Evolutionary conservation across 2,113 vertebrate species (phyloP).

Genomic region (Phylloscopus trochiloides): DNA sequence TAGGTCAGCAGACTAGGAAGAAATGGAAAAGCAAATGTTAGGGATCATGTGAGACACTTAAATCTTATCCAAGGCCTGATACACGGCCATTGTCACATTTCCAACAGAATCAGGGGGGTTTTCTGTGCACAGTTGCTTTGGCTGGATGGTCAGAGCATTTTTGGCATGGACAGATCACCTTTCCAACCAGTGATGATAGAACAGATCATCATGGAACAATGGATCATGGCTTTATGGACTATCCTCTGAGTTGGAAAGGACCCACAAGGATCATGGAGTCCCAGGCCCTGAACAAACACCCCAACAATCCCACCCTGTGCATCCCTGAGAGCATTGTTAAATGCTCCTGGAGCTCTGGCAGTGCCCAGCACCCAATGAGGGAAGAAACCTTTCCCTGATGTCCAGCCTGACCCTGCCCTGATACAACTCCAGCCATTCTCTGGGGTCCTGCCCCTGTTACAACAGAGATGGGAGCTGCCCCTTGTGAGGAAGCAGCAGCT

Average conservation of each 20-base stretch:
- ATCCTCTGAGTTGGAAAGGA: background rate
- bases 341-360: fast-evolving
- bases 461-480: background rate
- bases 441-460: background rate
- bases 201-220: background rate
- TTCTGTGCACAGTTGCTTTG: background rate
- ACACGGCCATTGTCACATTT: background rate
- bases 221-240: background rate
- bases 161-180: background rate
- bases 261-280: background rate
- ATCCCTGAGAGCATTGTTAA: fast-evolving
- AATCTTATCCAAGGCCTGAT: background rate
- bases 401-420: background rate
- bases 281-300: background rate
- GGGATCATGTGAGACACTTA: fast-evolving
- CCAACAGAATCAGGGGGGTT: background rate
- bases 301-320: background rate
- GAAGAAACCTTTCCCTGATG: background rate
- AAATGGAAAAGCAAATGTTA: background rate
- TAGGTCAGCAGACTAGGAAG: slow-evolving; percentile 84
- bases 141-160: background rate
- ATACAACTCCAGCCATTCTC: fast-evolving
- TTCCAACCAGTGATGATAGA: background rate
- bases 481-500: background rate
- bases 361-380: background rate